Evolutionary conservation across 2,113 vertebrate genomes (phyloP).

Genomic region (Patagioenas fasciata): DNA sequence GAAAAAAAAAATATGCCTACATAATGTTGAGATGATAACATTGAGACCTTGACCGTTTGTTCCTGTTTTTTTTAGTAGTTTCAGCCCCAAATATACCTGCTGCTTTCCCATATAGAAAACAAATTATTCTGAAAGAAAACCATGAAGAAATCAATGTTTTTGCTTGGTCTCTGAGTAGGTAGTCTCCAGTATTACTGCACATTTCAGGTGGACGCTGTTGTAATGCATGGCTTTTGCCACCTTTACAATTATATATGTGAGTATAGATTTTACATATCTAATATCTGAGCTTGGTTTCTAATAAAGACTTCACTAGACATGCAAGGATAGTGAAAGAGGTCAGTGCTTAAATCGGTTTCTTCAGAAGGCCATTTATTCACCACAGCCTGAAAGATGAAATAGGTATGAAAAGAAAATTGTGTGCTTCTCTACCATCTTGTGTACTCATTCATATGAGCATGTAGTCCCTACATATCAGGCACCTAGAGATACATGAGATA

Average conservation of each 20-base stretch:
- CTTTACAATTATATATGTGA: neutral
- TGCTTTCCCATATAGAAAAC: neutral
- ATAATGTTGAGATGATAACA: neutral
- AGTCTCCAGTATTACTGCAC: neutral
- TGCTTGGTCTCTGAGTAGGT: neutral
- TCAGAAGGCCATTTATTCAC: neutral
- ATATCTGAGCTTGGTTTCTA: neutral
- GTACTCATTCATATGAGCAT: neutral
- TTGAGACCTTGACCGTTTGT: neutral
- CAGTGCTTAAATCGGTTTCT: neutral
- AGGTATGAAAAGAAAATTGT: neutral
- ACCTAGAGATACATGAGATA: neutral
- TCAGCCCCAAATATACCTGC: neutral
- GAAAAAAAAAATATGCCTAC: neutral
- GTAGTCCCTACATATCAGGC: neutral
- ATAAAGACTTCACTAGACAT: no score
- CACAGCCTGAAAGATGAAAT: neutral
- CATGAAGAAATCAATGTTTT: neutral
- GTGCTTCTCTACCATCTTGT: neutral
- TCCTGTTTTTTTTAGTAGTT: neutral
- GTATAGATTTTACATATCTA: neutral
- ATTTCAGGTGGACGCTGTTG: neutral
- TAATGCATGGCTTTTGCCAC: neutral
- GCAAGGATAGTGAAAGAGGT: neutral
- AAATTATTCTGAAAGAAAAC: neutral